Evolutionary conservation across 2,888 invertebrate species (phyloP).

Genomic region (Odontothrips loti): DNA sequence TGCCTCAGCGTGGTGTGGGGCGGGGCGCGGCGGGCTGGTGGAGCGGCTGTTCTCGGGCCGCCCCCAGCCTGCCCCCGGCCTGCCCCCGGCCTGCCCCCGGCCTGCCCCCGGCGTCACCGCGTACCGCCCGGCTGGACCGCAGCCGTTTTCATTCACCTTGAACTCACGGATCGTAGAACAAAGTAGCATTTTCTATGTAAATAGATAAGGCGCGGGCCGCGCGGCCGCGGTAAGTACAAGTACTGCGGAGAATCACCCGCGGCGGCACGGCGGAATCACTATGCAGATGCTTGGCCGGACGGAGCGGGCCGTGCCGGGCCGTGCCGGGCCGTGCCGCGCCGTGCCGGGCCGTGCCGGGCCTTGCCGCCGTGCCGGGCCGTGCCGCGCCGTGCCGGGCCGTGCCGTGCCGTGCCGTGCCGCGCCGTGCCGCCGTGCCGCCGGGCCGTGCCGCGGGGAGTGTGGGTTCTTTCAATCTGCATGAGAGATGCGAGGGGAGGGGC

Average conservation of each 20-base stretch:
- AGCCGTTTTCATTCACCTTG: neutral
- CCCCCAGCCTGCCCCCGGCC: too few relatives aligned
- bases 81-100: neutral
- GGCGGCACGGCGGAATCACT: neutral
- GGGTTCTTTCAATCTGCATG: conserved; percentile 26
- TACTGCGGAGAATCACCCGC: neutral
- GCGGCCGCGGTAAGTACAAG: neutral
- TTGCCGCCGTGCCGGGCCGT: neutral
- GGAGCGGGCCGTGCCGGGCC: neutral
- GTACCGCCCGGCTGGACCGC: neutral
- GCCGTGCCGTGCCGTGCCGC: neutral
- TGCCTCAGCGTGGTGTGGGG: too few relatives aligned
- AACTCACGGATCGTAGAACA: neutral
- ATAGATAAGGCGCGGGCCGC: neutral
- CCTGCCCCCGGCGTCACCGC: neutral
- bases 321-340: neutral
- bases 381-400: neutral
- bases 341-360: neutral
- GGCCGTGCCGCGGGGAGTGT: neutral
- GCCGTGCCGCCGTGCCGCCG: neutral
- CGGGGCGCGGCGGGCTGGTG: neutral
- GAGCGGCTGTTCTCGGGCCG: neutral
- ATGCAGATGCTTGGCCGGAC: neutral
- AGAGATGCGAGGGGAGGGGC: neutral
- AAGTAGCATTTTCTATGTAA: neutral